Base-by-base conservation (phyloP, 2,888 invertebrate species). In the Magallana nippona region DNA sequence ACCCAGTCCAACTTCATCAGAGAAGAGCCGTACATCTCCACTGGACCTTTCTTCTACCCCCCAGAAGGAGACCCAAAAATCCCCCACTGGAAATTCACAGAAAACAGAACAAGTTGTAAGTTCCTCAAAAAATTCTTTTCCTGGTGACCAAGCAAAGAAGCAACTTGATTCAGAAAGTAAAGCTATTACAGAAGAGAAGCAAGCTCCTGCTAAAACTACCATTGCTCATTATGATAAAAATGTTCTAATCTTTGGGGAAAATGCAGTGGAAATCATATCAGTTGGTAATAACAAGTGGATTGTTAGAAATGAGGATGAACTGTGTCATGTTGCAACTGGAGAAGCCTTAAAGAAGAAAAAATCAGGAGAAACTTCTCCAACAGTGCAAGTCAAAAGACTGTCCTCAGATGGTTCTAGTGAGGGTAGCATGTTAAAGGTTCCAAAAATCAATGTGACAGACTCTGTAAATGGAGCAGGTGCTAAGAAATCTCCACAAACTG, bases 261-360 rank as follows among this genome's bases (percentile, higher is more conserved):
- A 89, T 83, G 92, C 92, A 82, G 87, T 92, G 27, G 92, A 92
- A 86, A 92, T 92, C 57, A 91, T 92, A 78, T 90, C 91, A 60
- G 92, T 92, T 0, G 92, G 90, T 13, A 91, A 91, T 83, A 91
- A 92, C 79, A 89, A 91, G 60, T 92, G 92, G 92, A 91, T 92
- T 82, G 91, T 92, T 10, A 87, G 92, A 79, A 91, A 92, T 86
- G 92, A 92, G 81, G 86, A 88, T 58, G 91, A 92, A 80, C 82
- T 92, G 19, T 88, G 87, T 58, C 85, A 88, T 60, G 86, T 91
- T 79, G 90, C 89, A 19, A 85, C 86, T 62, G 86, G 86, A 62
- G 85, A 87, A 15, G 63, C 27, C 10, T 55, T 78, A 13, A 82
- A 82, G 58, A 71, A 71, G 60, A 60, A 60, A 22, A 71, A 71